Evolutionary conservation across 2,888 invertebrate genomes (phyloP).

Genomic region (Nemurella pictetii): DNA sequence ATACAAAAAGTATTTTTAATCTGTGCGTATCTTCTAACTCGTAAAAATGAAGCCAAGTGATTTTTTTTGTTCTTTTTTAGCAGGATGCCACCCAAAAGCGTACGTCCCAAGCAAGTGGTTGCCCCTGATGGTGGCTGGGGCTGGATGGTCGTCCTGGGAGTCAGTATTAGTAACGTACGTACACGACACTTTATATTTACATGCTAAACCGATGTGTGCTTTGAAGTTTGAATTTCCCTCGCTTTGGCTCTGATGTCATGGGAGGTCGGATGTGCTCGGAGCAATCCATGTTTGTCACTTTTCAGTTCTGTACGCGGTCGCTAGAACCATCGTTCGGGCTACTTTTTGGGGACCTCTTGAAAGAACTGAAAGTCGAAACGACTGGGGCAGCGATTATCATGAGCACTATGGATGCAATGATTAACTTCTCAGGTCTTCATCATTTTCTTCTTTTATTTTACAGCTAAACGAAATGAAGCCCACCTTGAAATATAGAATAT

Average conservation of each 20-base stretch:
- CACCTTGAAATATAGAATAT: neutral
- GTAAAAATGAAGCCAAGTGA: too few species aligned
- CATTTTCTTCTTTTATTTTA: neutral
- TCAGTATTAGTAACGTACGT: conserved; percentile 83
- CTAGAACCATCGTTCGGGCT: conserved; percentile 80
- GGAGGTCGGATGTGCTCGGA: neutral
- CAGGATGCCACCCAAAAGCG: neutral
- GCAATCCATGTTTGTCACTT: conserved; percentile 43
- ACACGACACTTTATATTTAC: neutral
- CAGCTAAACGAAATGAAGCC: neutral
- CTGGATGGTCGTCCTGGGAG: conserved; percentile 83
- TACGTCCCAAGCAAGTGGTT: conserved; percentile 49
- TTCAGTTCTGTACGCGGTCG: conserved; percentile 76
- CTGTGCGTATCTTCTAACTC: too few species aligned
- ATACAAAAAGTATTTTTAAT: too few species aligned
- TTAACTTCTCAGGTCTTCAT: conserved; percentile 67
- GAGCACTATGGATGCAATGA: conserved; percentile 74
- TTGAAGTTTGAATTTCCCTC: neutral
- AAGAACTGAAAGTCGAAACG: conserved; percentile 70
- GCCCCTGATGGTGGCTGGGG: conserved; percentile 90
- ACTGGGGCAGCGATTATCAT: conserved; percentile 75
- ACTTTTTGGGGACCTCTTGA: conserved; percentile 73
- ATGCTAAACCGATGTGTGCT: neutral
- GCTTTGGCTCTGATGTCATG: neutral
- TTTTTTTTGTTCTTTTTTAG: too few species aligned